Conservation (phyloP, 2,797 vertebrate species). For the Mormyrops attenuatus region DNA sequence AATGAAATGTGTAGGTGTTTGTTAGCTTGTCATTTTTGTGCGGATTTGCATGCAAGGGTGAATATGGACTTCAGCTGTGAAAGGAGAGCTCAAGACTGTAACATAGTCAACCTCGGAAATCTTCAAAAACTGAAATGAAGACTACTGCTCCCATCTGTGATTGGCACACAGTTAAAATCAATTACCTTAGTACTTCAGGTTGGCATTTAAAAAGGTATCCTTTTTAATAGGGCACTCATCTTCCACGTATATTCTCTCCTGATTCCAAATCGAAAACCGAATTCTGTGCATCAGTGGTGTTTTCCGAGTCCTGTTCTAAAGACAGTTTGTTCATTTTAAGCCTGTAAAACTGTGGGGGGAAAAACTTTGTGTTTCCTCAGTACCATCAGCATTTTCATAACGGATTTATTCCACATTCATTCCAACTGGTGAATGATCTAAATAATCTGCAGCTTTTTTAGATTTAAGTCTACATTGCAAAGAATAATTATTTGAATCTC, state of each 20-base stretch:
- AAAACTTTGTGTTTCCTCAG: conserved; percentile 30
- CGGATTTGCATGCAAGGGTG: neutral
- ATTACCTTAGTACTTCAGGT: neutral
- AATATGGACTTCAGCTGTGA: neutral
- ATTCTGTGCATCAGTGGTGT: neutral
- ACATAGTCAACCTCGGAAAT: neutral
- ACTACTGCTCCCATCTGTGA: neutral
- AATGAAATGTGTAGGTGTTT: conserved; percentile 31
- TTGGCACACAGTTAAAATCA: neutral
- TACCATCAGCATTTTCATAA: neutral
- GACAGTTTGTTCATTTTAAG: conserved; percentile 15
- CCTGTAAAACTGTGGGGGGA: conserved; percentile 34
- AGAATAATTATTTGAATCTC: neutral
- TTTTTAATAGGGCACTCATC: neutral
- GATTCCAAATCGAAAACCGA: neutral
- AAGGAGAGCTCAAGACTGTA: neutral
- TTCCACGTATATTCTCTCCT: neutral
- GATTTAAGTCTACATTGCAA: neutral
- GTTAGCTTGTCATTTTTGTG: neutral
- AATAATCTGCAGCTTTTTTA: neutral
- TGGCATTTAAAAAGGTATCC: neutral
- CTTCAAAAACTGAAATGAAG: neutral
- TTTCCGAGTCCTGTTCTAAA: neutral
- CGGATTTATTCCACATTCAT: neutral
- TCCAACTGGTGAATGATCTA: neutral